Evolutionary conservation across 2,797 vertebrate species (phyloP), one percentile per base, ranked within the genome.

Genomic region (Natrix natrix): DNA sequence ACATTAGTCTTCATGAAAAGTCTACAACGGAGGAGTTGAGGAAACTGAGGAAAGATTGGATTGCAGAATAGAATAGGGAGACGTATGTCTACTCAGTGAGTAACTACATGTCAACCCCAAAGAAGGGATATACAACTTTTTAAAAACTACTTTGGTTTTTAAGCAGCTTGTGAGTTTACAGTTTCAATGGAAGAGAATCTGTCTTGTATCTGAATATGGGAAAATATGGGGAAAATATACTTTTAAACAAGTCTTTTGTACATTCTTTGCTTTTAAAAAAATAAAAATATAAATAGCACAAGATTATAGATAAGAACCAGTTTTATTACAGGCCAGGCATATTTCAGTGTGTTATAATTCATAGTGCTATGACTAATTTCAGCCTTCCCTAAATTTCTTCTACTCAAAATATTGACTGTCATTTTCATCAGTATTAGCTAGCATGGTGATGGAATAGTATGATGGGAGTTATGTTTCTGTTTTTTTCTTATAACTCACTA

Each of bases 401-500:
- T 4, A 24, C 48, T 43, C 74, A 83, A 83, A 83, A 48, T 83
- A 48, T 24, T 83, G 74, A 24, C 20, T 83, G 20, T 24, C 48
- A 83, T 83, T 83, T 83, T 20, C 74, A 83, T 83, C 74, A 83
- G 20, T 48, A 12, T 48, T 83, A 83, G 37, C 20, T 24, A 48
- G 37, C 20, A 48, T 24, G 20, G 8, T 83, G 10, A 83, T 83
- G 20, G 74, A 48, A 37, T 32, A 37, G 4, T 57, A 88, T 37
- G 56, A 57, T 32, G 20, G 55, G 20, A 88, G 32, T 32, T 88
- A 20, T 94, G 94, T 93, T 90, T 94, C 93, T 95, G 93, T 11
- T 95, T 96, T 95, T 96, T 94, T 92, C 94, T 95, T 13, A 28
- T 2, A 60, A 92, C 37, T 94, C 90, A 91, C 43, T 93, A 95